phyloP scores from a whole-genome alignment of 2,797 vertebrate genomes.

The Apodemus agrarius region DNA sequence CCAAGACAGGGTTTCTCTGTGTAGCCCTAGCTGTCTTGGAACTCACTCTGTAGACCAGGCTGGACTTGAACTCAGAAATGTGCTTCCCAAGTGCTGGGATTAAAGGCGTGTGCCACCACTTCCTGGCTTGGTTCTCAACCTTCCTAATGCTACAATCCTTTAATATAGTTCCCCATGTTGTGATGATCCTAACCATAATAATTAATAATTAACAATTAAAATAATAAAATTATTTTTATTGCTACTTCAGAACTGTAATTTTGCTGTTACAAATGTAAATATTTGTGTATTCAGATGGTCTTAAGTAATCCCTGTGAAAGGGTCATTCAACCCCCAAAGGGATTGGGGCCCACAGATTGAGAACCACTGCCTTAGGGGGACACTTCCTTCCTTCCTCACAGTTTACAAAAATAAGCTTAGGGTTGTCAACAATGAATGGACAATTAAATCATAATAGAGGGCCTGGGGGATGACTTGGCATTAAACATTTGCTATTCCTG shows the following conservation, averaged over 20 bases:
- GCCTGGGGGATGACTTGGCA: neutral
- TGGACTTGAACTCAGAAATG: no score
- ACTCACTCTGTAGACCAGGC: no score
- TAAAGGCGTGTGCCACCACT: no score
- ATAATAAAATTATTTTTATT: neutral
- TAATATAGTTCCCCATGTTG: neutral
- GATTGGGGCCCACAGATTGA: neutral
- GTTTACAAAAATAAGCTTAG: slow-evolving; percentile 11
- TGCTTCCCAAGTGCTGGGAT: no score
- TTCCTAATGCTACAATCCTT: neutral
- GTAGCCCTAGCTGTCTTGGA: no score
- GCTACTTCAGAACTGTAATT: neutral
- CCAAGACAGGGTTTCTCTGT: no score
- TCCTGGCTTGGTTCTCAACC: neutral
- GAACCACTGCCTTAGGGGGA: neutral
- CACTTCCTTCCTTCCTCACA: neutral
- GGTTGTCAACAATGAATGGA: neutral
- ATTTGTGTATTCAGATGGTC: neutral
- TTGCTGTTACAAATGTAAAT: neutral
- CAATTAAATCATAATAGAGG: neutral
- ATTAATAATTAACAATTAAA: no score
- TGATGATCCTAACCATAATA: neutral
- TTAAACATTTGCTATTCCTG: neutral
- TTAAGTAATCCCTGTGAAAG: neutral
- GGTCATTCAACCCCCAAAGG: neutral